These are phyloP conservation scores for Archilochus colubris DNA, from an alignment of 2,113 vertebrate genomes.

Conservation along the genomic window DNA sequence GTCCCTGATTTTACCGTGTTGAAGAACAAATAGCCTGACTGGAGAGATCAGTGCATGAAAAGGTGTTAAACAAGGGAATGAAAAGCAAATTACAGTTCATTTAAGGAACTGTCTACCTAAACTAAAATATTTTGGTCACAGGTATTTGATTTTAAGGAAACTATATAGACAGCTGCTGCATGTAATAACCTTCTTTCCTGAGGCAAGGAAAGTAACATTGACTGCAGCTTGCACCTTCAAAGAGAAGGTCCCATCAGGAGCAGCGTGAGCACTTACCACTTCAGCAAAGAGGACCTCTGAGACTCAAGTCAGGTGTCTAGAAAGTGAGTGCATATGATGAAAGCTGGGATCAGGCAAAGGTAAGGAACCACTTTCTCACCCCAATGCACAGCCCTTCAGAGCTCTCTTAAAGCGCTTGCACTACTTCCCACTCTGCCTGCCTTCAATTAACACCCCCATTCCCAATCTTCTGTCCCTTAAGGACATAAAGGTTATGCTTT, in stretches of 20 bases:
- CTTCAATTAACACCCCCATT: not conserved
- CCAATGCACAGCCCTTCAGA: not conserved
- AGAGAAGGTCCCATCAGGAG: not conserved
- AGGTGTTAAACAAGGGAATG: fast-evolving
- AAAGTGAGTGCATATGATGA: not conserved
- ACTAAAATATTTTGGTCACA: not conserved
- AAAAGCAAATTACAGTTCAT: not conserved
- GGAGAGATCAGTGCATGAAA: not conserved
- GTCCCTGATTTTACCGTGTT: not conserved
- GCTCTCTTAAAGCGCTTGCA: not conserved
- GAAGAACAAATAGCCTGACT: not conserved
- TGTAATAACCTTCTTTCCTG: not conserved
- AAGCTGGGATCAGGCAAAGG: not conserved
- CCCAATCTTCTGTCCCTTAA: not conserved
- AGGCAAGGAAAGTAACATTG: not conserved
- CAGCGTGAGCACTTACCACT: not conserved
- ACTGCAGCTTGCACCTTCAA: not conserved
- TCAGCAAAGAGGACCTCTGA: not conserved
- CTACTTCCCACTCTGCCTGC: not conserved
- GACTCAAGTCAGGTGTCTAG: not conserved
- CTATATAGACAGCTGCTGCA: not conserved
- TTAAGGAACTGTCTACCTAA: not conserved
- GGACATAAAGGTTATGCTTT: not conserved
- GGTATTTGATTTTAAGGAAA: not conserved
- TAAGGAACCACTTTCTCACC: not conserved